Evolutionary conservation across 1,140 invertebrate genomes (phyloP).

Genomic region (Scaptomyza pallida): DNA sequence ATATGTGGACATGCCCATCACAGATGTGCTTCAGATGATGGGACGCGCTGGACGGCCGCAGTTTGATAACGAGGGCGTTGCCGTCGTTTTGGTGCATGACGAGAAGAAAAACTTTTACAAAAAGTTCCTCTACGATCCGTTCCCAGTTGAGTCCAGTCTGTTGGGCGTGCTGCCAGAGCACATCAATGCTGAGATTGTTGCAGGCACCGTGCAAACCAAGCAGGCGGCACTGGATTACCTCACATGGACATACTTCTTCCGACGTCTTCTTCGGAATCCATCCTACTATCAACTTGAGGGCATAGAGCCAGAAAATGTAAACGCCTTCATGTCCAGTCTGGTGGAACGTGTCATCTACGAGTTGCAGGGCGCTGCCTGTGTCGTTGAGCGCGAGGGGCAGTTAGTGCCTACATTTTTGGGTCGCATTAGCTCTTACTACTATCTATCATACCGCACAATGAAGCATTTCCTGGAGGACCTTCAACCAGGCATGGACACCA

Average conservation of each 20-base stretch:
- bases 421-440: constrained; percentile 97
- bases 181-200: constrained; percentile 98
- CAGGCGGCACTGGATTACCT: constrained; percentile 98
- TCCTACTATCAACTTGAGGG: constrained; percentile 94
- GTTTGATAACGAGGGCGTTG: constrained; percentile 97
- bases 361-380: constrained; percentile 90
- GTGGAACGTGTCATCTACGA: constrained; percentile 91
- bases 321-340: constrained; percentile 89
- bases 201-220: constrained; percentile 96
- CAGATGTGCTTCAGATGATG: constrained; percentile 99
- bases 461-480: constrained; percentile 91
- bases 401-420: constrained; percentile 94
- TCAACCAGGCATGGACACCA: constrained; percentile 87
- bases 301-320: constrained; percentile 90
- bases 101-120: constrained; percentile 99
- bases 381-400: constrained; percentile 88
- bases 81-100: constrained; percentile 98
- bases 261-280: constrained; percentile 96
- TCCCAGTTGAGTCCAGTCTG: constrained; percentile 98
- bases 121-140: constrained; percentile 99
- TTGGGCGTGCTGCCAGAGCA: constrained; percentile 97
- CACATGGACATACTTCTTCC: constrained; percentile 99
- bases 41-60: constrained; percentile 97
- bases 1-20: constrained; percentile 99
- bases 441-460: constrained; percentile 97